Evolutionary conservation across 1,140 invertebrate genomes (phyloP), one percentile per base, ranked within the genome.

Genomic region (Drosophila virilis): DNA sequence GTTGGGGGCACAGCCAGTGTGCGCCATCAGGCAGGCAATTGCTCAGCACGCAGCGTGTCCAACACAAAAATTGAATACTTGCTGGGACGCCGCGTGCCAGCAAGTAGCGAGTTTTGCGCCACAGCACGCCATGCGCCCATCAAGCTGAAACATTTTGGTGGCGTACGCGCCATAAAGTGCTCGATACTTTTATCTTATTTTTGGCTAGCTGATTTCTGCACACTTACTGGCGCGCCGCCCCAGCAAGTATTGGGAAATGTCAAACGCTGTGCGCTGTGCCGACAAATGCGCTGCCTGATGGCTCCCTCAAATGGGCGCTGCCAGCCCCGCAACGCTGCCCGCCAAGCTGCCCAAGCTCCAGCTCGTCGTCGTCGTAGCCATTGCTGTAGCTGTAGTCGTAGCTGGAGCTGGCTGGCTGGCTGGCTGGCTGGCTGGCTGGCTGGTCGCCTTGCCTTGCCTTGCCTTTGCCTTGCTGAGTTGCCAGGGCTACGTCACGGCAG

Each of bases 161-260:
- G 77, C 70, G 58, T 45, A 12, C 82, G 91, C 79, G 73, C 91
- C 88, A 92, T 90, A 86, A 91, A 91, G 80, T 91, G 86, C 58
- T 59, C 45, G 50, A 66, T 81, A 84, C 71, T 62, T 89, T 77
- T 67, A 70, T 75, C 78, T 79, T 60, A n/a, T 33, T 38, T 59
- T 38, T 6, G 40, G 62, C 74, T 60, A 62, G 13, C 51, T 55
- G 72, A 73, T 91, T 88, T 75, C 38, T n/a, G 5, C 12, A 35
- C 42, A 80, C 75, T 85, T 92, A 72, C 51, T 88, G 85, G 91
- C 10, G 89, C 88, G 74, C 22, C 77, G 91, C 91, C 8, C 91
- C 91, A 92, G 66, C 77, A 92, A 92, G 91, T 90, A 62, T 83
- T 42, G 78, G 72, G 90, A 92, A 75, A 92, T 92, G 91, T 92